These are phyloP conservation scores for Calliscelio sp. DNA, from an alignment of 2,888 invertebrate genomes.

Conservation along the genomic window DNA sequence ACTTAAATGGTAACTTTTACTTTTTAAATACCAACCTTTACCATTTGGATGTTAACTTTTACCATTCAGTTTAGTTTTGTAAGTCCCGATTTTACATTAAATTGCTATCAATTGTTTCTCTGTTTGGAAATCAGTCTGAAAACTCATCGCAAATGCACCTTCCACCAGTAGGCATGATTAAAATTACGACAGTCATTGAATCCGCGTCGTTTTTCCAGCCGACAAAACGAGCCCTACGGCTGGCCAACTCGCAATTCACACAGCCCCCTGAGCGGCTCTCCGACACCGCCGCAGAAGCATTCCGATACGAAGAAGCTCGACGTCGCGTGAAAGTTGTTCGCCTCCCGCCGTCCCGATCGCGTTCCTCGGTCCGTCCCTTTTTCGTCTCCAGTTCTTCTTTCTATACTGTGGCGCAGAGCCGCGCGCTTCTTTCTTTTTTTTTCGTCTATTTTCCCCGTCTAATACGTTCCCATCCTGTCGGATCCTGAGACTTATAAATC, in stretches of 20 bases:
- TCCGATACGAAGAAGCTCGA: constrained; percentile 79
- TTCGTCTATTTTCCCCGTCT: constrained; percentile 71
- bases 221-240: constrained; percentile 67
- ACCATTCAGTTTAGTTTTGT: too few relatives aligned
- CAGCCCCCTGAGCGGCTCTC: constrained; percentile 64
- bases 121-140: too few relatives aligned
- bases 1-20: too few relatives aligned
- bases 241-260: constrained; percentile 62
- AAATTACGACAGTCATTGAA: constrained; percentile 68
- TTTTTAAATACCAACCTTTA: too few relatives aligned
- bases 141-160: too few relatives aligned
- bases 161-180: too few relatives aligned
- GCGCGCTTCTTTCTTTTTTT: constrained; percentile 53
- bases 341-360: constrained; percentile 74
- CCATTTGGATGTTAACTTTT: too few relatives aligned
- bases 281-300: constrained; percentile 75
- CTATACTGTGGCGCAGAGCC: too few relatives aligned
- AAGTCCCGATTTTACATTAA: too few relatives aligned
- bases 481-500: constrained; percentile 74
- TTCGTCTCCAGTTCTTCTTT: constrained; percentile 39
- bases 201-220: constrained; percentile 62
- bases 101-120: too few relatives aligned
- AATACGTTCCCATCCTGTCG: constrained; percentile 74
- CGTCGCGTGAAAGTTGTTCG: constrained; percentile 82
- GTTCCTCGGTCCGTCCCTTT: constrained; percentile 23